Conservation (phyloP, 2,888 invertebrate genomes). For the Andrena minutula region DNA sequence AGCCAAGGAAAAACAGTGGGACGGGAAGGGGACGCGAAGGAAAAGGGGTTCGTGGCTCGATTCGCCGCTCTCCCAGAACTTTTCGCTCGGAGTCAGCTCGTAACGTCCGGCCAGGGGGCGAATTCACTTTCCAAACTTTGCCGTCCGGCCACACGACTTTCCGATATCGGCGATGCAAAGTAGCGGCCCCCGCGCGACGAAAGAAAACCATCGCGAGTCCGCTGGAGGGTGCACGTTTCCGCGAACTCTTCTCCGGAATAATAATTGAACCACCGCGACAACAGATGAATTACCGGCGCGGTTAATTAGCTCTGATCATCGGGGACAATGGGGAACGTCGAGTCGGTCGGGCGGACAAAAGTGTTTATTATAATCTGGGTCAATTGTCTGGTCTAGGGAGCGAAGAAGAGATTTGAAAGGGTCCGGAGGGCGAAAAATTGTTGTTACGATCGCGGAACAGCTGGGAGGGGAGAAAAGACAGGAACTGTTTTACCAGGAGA, state of each 20-base stretch:
- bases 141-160: conserved; percentile 14
- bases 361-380: conserved; percentile 36
- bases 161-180: conserved; percentile 23
- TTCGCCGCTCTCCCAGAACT: conserved; percentile 56
- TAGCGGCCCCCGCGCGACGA: background rate
- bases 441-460: conserved; percentile 26
- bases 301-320: conserved; percentile 33
- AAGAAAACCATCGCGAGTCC: too few species aligned
- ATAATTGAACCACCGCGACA: background rate
- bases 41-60: conserved; percentile 35
- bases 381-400: conserved; percentile 25
- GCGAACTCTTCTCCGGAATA: background rate
- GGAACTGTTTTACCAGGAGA: conserved; percentile 28
- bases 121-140: conserved; percentile 29
- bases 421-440: conserved; percentile 29
- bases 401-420: background rate
- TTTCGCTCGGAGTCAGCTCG: conserved; percentile 45
- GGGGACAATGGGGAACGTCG: conserved; percentile 1
- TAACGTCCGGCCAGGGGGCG: background rate
- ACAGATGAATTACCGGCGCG: background rate
- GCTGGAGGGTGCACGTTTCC: background rate
- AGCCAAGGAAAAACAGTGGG: conserved; percentile 32
- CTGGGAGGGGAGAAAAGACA: conserved; percentile 1
- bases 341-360: background rate
- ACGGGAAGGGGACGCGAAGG: conserved; percentile 1